Base-by-base conservation (phyloP, 2,113 vertebrate genomes). In the Eptatretus burgeri region DNA sequence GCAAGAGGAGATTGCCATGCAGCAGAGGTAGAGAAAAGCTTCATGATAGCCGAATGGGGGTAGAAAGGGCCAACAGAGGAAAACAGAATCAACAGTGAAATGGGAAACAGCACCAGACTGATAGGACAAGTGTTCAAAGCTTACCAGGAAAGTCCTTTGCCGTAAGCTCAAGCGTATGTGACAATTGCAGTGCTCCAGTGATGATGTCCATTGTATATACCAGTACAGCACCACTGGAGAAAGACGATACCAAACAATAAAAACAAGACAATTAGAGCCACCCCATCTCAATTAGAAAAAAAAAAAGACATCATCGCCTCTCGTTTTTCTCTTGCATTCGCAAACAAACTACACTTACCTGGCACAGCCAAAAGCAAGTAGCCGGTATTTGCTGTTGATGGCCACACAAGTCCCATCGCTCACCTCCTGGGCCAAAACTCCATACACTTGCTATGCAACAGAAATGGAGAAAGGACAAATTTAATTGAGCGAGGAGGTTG, bases 21-120 rank as follows among this genome's bases (percentile, higher is more conserved):
- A 8, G 51, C 9, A 51, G 52, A 51, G 51, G n/a, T n/a, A 41
- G 27, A 49, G 50, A 52, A 65, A 51, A 16, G 9, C 11, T 64
- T 10, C 13, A 16, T 51, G n/a, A 56, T 56, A n/a, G 17, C 49
- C 51, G 16, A 51, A 10, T n/a, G 20, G 17, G 5, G 16, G 18
- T 27, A 18, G 52, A 49, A 10, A 60, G 13, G 51, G 20, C n/a
- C 10, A 14, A 12, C 52, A 12, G n/a, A n/a, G 11, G 17, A 13
- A 62, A 62, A 65, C 16, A 11, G 16, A 68, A 62, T 51, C 72
- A 76, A 78, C 95, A 88, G 69, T 98, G 86, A 69, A 83, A 76
- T 64, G 79, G 77, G 70, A 93, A 82, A 73, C 76, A 81, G 75
- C 74, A 84, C 65, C 82, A 80, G 56, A 86, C 74, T 0, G 89